Evolutionary conservation across 2,797 vertebrate genomes (phyloP), one percentile per base, ranked within the genome.

Genomic region (Anniella stebbinsi): DNA sequence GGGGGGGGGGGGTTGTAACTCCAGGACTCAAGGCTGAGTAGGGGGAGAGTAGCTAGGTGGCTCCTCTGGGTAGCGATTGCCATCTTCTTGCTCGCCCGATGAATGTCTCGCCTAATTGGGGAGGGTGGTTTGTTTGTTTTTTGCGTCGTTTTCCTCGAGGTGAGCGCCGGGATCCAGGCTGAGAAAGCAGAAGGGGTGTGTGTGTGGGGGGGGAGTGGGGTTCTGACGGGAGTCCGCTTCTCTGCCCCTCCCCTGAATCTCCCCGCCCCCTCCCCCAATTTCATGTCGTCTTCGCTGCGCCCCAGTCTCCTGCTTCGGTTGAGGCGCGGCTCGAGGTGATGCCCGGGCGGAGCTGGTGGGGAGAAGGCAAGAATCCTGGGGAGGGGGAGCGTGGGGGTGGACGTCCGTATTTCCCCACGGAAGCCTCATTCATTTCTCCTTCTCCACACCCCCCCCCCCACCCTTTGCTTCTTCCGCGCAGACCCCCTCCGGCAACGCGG

Each of bases 401-500:
- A 1, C 25, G 28, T 7, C 5, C 2, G 25, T 41, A 1, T 11
- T 28, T 3, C 12, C 45, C 38, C 33, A 2, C 69, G 70, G 54
- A 57, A 57, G 54, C 54, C 70, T 9, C 12, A 11, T 15, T 73
- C n/a, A 33, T 33, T 28, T 25, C 70, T 13, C 33, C 48, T 6
- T 6, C 45, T 45, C 45, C 36, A n/a, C n/a, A n/a, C n/a, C 9
- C 3, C 57, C 48, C 80, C 18, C 15, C 18, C 8, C 17, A 1
- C 1, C 76, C 36, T 69, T 18, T 18, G 25, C 11, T 41, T 4
- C 51, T 57, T 69, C 23, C 18, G 63, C 36, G 48, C 93, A 90
- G 57, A 84, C 91, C 57, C 66, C 91, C 89, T 88, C 87, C 83
- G 92, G 87, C n/a, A 70, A 48, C n/a, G 67, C 90, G 41, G 80